Conservation (phyloP, 1,140 invertebrate species). For the Nebria ingens region DNA sequence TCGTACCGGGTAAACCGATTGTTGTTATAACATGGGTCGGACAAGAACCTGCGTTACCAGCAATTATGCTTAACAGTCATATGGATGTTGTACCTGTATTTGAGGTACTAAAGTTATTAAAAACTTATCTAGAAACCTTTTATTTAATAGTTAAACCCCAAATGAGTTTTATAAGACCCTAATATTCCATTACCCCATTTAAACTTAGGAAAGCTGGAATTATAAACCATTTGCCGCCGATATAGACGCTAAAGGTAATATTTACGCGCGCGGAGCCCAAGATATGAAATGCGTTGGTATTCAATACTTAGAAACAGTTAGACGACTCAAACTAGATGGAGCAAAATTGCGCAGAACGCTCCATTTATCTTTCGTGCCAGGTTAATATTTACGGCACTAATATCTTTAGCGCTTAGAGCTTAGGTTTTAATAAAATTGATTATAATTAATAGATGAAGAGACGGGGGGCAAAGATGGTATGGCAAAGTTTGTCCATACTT, state of each 20-base stretch:
- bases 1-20: conserved; percentile 56
- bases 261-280: conserved; percentile 65
- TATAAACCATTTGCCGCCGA: conserved; percentile 23
- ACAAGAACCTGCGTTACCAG: conserved; percentile 50
- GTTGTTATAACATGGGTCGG: conserved; percentile 77
- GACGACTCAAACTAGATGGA: conserved; percentile 45
- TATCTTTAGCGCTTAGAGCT: no score
- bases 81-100: conserved; percentile 92
- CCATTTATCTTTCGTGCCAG: conserved; percentile 67
- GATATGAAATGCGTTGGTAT: conserved; percentile 70
- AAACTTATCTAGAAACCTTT: no score
- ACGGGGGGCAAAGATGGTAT: conserved; percentile 75
- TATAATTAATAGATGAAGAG: conserved; percentile 79
- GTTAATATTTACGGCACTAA: conserved; percentile 41
- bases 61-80: conserved; percentile 80
- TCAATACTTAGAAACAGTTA: conserved; percentile 64
- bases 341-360: conserved; percentile 49
- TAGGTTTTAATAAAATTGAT: no score
- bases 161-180: no score
- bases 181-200: no score
- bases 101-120: conserved; percentile 52
- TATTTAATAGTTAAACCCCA: background rate
- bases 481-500: conserved; percentile 60
- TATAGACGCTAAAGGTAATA: conserved; percentile 52
- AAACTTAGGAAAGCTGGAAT: conserved; percentile 29